Evolutionary conservation across 2,888 invertebrate species (phyloP).

Genomic region (Temnothorax rugatulus): DNA sequence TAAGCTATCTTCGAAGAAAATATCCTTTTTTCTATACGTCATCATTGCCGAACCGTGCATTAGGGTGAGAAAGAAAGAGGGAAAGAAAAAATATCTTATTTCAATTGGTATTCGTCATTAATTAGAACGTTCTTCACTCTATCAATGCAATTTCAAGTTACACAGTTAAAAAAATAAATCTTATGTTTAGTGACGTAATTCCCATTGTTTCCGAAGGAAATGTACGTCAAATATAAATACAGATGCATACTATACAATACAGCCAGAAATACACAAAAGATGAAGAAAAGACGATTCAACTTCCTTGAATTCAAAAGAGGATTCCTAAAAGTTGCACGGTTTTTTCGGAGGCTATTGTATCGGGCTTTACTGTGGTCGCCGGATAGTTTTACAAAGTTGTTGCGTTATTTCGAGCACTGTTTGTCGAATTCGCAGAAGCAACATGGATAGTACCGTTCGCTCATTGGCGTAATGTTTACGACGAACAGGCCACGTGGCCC

Average conservation of each 20-base stretch:
- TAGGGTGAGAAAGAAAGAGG: neutral
- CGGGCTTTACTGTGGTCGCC: conserved; percentile 9
- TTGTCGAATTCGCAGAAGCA: conserved; percentile 65
- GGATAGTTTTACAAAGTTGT: conserved; percentile 33
- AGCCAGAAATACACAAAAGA: neutral
- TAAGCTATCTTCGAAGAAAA: conserved; percentile 43
- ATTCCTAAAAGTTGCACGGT: neutral
- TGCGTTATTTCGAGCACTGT: conserved; percentile 63
- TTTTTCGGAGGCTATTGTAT: neutral
- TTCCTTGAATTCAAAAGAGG: neutral
- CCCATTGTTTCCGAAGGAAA: neutral
- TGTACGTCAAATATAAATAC: neutral
- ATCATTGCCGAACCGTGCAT: neutral
- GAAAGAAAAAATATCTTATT: neutral
- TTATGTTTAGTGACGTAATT: neutral
- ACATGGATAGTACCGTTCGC: conserved; percentile 61
- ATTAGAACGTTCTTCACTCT: neutral
- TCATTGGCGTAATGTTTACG: conserved; percentile 67
- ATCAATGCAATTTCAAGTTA: neutral
- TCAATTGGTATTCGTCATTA: neutral
- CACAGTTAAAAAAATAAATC: neutral
- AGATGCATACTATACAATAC: neutral
- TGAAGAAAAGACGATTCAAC: neutral
- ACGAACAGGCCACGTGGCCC: conserved; percentile 68
- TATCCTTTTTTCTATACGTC: neutral